A percentile compares a stretch with the other conserved stretches of the same genome.
Conservation (phyloP, 2,797 vertebrate species). For the Trichosurus vulpecula region DNA sequence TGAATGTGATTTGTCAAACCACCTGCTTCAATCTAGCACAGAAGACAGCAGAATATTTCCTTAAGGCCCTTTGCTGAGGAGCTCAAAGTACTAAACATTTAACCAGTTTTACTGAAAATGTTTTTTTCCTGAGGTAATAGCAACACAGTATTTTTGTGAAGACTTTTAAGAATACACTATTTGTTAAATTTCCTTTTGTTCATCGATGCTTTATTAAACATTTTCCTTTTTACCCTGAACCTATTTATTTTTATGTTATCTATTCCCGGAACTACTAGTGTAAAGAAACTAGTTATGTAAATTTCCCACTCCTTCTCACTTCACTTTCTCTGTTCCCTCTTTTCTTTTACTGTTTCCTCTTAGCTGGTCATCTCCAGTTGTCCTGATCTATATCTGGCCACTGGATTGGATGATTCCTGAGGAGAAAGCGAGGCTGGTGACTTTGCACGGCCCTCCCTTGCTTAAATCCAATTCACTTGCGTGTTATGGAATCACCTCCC, state of each 20-base stretch:
- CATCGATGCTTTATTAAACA: neutral
- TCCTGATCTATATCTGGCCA: no score
- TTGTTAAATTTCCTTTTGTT: slow-evolving; percentile 16
- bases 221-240: neutral
- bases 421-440: no score
- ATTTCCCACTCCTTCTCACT: neutral
- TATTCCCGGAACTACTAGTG: neutral
- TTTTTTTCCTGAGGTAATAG: neutral
- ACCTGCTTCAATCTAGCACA: slow-evolving; percentile 23
- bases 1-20: slow-evolving; percentile 45
- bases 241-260: neutral
- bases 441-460: no score
- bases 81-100: neutral
- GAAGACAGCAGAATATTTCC: slow-evolving; percentile 34
- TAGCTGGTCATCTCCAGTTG: no score
- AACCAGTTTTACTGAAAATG: neutral
- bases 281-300: neutral
- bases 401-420: no score
- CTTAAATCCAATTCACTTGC: no score
- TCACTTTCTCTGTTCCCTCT: neutral
- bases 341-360: neutral
- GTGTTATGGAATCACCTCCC: no score
- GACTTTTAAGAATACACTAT: neutral
- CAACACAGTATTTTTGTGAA: neutral
- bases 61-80: slow-evolving; percentile 4